Base-by-base conservation (phyloP, 2,888 invertebrate species). In the Amphipoea oculea region DNA sequence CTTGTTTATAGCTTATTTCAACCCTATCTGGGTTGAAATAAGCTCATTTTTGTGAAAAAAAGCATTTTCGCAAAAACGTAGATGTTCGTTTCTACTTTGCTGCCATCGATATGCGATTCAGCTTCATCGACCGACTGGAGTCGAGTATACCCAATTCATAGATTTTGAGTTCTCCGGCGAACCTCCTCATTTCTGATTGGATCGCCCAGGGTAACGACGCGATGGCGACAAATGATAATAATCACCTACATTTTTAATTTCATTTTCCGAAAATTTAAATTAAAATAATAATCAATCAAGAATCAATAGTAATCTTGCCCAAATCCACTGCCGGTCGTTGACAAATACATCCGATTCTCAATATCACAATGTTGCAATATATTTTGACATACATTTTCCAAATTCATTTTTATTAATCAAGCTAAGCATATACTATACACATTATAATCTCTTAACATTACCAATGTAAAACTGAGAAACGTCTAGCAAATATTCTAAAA, bases 311-410 rank as follows among this genome's bases (percentile, higher is more conserved):
- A 70, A 70, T 80, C 54, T n/a, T 45, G 75, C 36, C 40, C 57
- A 62, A 66, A 51, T 63, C 62, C 62, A 51, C 42, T 17, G 4
- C 20, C 2, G 6, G 7, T 73, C 20, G 11, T 17, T 36, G 12
- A 11, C 14, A 14, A 65, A 62, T 40, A 67, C 45, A 67, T 11
- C 66, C 23, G 60, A 36, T 36, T 74, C 20, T 83, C 57, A 83
- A 79, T 83, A 85, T 83, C 87, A 83, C 85, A 86, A 78, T 79
- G 17, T 70, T 67, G 83, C 57, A 86, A 83, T 79, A 66, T 66
- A 82, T 72, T 72, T 69, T 6, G 70, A 51, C 54, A 36, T 45
- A 42, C 17, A 0, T 74, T 71, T 36, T 67, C 42, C 60, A 66
- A 23, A 48, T 48, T 14, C 40, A 40, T 20, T n/a, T 54, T 2